Base-by-base conservation (phyloP, 2,797 vertebrate genomes). In the Lerista edwardsae region DNA sequence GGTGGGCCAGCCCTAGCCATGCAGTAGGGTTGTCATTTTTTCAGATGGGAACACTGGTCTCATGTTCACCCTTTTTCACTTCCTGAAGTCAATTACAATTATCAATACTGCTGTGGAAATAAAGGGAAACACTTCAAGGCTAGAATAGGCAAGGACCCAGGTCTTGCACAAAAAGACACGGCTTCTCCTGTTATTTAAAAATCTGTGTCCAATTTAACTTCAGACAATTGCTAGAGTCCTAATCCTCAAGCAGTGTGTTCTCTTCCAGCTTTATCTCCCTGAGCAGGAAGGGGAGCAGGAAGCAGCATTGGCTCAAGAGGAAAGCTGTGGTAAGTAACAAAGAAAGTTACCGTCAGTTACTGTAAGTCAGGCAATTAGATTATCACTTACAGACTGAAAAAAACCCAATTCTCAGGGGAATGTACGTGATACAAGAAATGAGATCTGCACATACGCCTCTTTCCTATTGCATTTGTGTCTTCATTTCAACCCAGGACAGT, bases 131-230 rank as follows among this genome's bases (percentile, higher is more conserved):
- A 41, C 61, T 62, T 62, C 39, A 39, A 77, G 36, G 57, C 57
- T 77, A 62, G 59, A 77, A 62, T 41, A 21, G 41, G 15, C 15
- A 74, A 11, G 47, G 55, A 74, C 2, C n/a, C 47, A 74, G 55
- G 29, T 41, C 59, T 19, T 39, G 31, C 29, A 41, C 41, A 44
- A 25, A 6, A 76, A 55, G 6, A 12, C 12, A 9, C 6, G 9
- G 36, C 41, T 39, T 77, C 41, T 62, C 61, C 34, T n/a, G 15
- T 41, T 77, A 41, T 62, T 62, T 77, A 77, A 6, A 62, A 62
- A 62, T 77, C 75, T 77, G 75, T 34, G 23, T 77, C 34, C 59
- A 62, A 77, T 77, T 61, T 77, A 41, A 34, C 39, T 62, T 77
- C 59, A 41, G 75, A 29, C 75, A 41, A 25, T 41, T 62, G 15